A percentile compares a stretch with the other conserved stretches of the same genome.
phyloP scores from a whole-genome alignment of 2,888 invertebrate species.

The Drosophila leonis region DNA sequence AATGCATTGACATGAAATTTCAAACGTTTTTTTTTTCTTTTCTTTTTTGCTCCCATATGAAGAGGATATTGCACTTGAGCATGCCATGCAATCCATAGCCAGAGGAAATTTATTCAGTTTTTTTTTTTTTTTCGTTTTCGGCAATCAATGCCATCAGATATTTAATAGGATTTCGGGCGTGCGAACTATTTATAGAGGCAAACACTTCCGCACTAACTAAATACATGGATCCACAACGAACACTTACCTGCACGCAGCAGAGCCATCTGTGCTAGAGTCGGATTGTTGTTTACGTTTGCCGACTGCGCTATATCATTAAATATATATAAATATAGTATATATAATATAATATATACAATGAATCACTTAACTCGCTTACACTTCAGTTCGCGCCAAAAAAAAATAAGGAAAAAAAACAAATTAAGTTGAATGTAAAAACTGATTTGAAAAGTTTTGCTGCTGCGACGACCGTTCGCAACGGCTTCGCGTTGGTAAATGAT shows the following conservation, averaged over 20 bases:
- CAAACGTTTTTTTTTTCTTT: conserved; percentile 11
- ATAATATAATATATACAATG: background rate
- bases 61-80: conserved; percentile 44
- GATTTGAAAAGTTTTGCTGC: conserved; percentile 3
- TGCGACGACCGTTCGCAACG: conserved; percentile 48
- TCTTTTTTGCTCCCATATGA: background rate
- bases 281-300: conserved; percentile 17
- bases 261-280: conserved; percentile 17
- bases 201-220: conserved; percentile 8
- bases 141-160: conserved; percentile 5
- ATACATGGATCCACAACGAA: background rate
- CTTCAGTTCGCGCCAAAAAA: conserved; percentile 33
- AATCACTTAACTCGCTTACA: conserved; percentile 14
- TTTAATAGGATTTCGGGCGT: conserved; percentile 2
- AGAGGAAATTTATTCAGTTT: background rate
- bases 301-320: conserved; percentile 17
- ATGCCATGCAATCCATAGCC: background rate
- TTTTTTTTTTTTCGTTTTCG: background rate
- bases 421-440: background rate
- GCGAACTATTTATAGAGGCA: conserved; percentile 20
- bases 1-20: conserved; percentile 54
- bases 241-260: conserved; percentile 27
- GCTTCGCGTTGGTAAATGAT: conserved; percentile 49
- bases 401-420: background rate
- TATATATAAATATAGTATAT: background rate